phyloP scores from a whole-genome alignment of 2,113 vertebrate species.

The Microcebus griseorufus region DNA sequence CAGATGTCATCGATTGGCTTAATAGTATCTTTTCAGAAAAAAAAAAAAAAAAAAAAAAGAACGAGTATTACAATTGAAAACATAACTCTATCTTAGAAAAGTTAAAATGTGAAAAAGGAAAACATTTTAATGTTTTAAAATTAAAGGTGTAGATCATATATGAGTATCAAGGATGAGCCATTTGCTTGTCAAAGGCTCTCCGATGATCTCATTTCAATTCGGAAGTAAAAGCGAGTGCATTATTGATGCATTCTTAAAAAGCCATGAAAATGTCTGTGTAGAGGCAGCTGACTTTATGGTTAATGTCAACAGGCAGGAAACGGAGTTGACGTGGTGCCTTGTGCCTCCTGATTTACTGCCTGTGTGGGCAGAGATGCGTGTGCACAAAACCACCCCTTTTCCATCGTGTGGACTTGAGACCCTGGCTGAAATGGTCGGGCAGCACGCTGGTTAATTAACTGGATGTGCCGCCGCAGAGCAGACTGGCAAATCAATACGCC shows the following conservation, averaged over 20 bases:
- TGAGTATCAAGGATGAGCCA: neutral
- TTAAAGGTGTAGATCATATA: neutral
- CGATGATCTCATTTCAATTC: neutral
- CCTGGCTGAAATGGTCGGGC: neutral
- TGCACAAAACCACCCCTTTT: neutral
- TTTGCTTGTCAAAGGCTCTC: neutral
- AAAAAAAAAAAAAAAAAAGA: neutral
- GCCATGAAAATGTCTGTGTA: neutral
- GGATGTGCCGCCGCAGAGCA: constrained; percentile 58
- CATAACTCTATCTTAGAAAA: neutral
- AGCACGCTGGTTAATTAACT: constrained; percentile 78
- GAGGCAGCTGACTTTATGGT: neutral
- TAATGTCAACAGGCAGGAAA: neutral
- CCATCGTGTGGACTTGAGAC: neutral
- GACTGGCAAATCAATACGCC: constrained; percentile 75
- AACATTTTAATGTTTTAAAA: neutral
- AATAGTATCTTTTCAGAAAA: neutral
- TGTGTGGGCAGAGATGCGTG: neutral
- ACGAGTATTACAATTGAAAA: neutral
- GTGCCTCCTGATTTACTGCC: neutral
- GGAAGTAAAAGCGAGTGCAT: neutral
- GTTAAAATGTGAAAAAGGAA: neutral
- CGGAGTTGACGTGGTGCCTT: neutral
- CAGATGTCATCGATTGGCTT: neutral
- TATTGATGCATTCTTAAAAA: neutral